These are phyloP conservation scores for Muscidifurax raptorellus DNA, from an alignment of 1,140 invertebrate genomes.

Conservation along the genomic window DNA sequence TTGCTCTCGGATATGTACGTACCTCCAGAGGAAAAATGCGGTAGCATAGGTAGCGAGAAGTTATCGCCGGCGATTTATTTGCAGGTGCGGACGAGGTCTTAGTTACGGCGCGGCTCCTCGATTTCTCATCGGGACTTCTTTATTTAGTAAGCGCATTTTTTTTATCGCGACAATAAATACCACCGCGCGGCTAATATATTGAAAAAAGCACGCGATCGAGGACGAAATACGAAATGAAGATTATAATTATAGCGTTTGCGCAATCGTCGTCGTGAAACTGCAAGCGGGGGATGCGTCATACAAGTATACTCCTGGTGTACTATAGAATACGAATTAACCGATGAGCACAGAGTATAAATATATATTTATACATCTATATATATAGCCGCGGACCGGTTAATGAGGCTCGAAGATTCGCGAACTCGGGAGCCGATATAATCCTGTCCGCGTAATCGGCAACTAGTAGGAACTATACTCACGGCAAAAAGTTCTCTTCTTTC, in stretches of 20 bases:
- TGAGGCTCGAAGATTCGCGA: conserved; percentile 13
- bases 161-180: neutral
- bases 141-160: neutral
- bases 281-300: too few relatives aligned
- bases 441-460: conserved; percentile 57
- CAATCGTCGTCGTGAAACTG: too few relatives aligned
- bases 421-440: conserved; percentile 57
- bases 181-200: neutral
- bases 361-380: too few relatives aligned
- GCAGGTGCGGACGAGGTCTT: neutral
- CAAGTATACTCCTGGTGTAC: too few relatives aligned
- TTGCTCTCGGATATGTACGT: neutral
- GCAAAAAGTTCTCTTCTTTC: conserved; percentile 25
- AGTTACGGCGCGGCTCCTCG: conserved; percentile 12
- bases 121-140: conserved; percentile 35
- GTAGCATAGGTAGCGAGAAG: conserved; percentile 24
- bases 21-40: conserved; percentile 4
- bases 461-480: conserved; percentile 56
- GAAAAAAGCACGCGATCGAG: neutral
- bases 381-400: neutral
- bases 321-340: too few relatives aligned
- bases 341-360: too few relatives aligned
- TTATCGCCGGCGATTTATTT: conserved; percentile 42
- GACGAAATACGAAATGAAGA: neutral
- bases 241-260: too few relatives aligned